These are phyloP conservation scores for Petaurus breviceps DNA, from an alignment of 2,113 vertebrate genomes.

Conservation along the genomic window DNA sequence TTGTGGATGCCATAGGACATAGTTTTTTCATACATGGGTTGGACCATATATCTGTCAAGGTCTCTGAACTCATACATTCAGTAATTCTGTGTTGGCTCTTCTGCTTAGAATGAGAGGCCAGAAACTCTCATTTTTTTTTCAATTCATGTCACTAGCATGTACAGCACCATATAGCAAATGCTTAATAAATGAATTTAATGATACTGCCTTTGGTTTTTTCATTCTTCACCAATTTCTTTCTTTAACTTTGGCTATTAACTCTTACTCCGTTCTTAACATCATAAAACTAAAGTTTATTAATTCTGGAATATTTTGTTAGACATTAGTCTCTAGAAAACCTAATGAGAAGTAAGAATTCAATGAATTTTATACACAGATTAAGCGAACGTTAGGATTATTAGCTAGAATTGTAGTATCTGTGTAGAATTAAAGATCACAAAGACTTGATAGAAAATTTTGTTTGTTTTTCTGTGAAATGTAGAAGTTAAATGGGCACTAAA, in stretches of 20 bases:
- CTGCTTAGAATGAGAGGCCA: not conserved
- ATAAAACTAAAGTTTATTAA: not conserved
- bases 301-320: not conserved
- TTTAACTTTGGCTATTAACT: not conserved
- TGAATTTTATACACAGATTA: not conserved
- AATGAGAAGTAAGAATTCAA: not conserved
- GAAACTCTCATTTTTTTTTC: not conserved
- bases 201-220: not conserved
- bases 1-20: not conserved
- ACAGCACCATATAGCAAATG: not conserved
- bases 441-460: not conserved
- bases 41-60: not conserved
- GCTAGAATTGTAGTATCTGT: constrained; percentile 32
- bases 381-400: not conserved
- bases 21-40: not conserved
- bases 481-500: not conserved
- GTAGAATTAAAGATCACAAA: constrained; percentile 7
- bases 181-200: not conserved
- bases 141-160: not conserved
- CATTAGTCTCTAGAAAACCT: not conserved
- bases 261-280: not conserved
- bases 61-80: not conserved
- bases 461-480: constrained; percentile 11
- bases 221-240: not conserved
- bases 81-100: not conserved